These are phyloP conservation scores for Ips typographus DNA, from an alignment of 1,140 invertebrate genomes.

Conservation along the genomic window DNA sequence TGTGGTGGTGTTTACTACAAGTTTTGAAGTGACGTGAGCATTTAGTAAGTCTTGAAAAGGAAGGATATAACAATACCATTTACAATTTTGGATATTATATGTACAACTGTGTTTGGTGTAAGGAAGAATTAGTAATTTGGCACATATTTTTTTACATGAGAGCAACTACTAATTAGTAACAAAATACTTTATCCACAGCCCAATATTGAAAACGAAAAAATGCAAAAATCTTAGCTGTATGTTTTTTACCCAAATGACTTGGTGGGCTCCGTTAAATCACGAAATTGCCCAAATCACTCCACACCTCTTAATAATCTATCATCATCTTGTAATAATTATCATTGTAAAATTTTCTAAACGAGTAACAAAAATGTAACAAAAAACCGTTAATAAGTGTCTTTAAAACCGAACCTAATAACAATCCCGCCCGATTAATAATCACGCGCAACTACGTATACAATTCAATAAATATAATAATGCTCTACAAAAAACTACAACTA, in stretches of 20 bases:
- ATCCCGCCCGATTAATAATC: conserved; percentile 13
- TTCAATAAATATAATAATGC: conserved; percentile 30
- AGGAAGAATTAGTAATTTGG: conserved; percentile 44
- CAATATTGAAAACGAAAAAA: conserved; percentile 41
- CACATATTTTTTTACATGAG: conserved; percentile 41
- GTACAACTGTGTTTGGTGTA: neutral
- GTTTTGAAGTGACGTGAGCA: conserved; percentile 45
- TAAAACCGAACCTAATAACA: neutral
- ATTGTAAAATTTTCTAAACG: conserved; percentile 25
- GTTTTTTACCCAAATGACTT: conserved; percentile 13
- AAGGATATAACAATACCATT: conserved; percentile 19
- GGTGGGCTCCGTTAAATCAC: conserved; percentile 32
- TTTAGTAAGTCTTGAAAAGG: conserved; percentile 33
- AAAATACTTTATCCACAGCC: conserved; percentile 45
- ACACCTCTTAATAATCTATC: conserved; percentile 18
- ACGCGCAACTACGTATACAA: conserved; percentile 33
- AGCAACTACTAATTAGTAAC: conserved; percentile 36
- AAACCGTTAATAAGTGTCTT: conserved; percentile 4
- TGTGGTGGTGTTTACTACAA: too few relatives aligned
- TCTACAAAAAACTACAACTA: conserved; percentile 33
- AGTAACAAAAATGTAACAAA: conserved; percentile 19
- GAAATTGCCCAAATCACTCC: conserved; percentile 47
- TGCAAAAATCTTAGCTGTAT: conserved; percentile 35
- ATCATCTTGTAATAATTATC: neutral
- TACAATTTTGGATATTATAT: conserved; percentile 5